Evolutionary conservation across 2,797 vertebrate species (phyloP).

Genomic region (Phylloscopus collybita): DNA sequence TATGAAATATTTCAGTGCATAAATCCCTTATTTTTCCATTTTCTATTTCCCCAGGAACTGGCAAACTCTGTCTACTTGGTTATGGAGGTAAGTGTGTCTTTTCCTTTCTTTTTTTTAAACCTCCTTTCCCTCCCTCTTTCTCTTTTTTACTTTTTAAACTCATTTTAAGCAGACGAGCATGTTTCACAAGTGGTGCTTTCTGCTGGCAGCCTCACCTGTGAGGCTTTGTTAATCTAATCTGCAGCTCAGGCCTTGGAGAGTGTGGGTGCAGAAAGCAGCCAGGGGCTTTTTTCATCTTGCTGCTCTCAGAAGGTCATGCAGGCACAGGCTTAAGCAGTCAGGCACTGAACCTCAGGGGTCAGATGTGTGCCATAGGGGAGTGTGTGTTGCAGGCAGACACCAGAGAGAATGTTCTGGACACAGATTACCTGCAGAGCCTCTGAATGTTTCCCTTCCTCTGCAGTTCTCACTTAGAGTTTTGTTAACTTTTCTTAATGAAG

Average conservation of each 20-base stretch:
- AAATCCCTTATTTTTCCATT: not conserved
- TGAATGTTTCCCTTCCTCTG: not conserved
- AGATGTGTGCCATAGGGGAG: not conserved
- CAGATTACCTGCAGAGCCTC: not conserved
- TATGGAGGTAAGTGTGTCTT: conserved; percentile 90
- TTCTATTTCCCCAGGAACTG: conserved; percentile 84
- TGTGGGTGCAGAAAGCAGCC: not conserved
- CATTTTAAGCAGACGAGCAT: not conserved
- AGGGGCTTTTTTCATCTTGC: not conserved
- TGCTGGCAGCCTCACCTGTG: not conserved
- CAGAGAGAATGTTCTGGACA: not conserved
- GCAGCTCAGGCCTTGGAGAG: not conserved
- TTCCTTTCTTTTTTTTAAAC: not conserved
- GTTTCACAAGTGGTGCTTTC: not conserved
- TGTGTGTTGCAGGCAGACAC: not conserved
- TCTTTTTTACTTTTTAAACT: not conserved
- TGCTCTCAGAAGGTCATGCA: not conserved
- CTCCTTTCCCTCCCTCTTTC: not conserved
- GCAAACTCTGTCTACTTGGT: conserved; percentile 95
- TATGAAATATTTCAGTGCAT: not conserved
- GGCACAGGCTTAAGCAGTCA: not conserved
- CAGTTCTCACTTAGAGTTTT: not conserved
- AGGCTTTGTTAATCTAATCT: not conserved
- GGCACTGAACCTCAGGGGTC: not conserved
- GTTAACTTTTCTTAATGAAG: not conserved